Evolutionary conservation across 2,888 invertebrate genomes (phyloP), one percentile per base, ranked within the genome.

Genomic region (Penaeus monodon): DNA sequence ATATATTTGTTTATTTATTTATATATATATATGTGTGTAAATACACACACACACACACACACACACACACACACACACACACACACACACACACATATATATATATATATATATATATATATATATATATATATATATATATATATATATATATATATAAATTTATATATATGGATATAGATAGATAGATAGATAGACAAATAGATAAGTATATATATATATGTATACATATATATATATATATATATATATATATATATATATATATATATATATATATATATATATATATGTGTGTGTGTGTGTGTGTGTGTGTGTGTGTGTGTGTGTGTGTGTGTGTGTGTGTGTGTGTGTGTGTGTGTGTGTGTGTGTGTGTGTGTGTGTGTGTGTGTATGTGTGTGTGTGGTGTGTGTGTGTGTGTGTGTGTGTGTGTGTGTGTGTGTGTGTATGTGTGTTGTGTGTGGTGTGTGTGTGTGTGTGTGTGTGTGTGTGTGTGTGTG

Each of bases 201-300:
- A 78, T 57, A 78, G n/a, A 27, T 78, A 49, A 57, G 57, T 78
- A 78, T 78, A n/a, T n/a, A 78, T 57, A 77, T 77, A n/a, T 78
- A 78, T 78, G 57, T 78, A 49, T 78, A 78, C 22, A 78, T 78
- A 49, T 78, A 78, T 78, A 78, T 57, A 78, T 57, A 57, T 57
- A 57, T 57, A 57, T 57, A 57, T 57, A 57, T 57, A 17, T 57
- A 57, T 57, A 20, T 57, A 14, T 57, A 17, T 57, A 49, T 49
- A 49, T 49, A 49, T 14, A 49, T 14, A 49, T 14, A 49, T 12
- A 49, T 14, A 49, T 49, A 49, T 14, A 49, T 49, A 49, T 49
- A 12, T 14, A 49, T 49, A 49, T 49, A 12, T 49, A 14, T 49
- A 14, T 49, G 1, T 38, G 6, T 38, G 6, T 38, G 6, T 38